Conservation (phyloP, 64 coral and sea anemone genomes). For the Montipora capricornis region DNA sequence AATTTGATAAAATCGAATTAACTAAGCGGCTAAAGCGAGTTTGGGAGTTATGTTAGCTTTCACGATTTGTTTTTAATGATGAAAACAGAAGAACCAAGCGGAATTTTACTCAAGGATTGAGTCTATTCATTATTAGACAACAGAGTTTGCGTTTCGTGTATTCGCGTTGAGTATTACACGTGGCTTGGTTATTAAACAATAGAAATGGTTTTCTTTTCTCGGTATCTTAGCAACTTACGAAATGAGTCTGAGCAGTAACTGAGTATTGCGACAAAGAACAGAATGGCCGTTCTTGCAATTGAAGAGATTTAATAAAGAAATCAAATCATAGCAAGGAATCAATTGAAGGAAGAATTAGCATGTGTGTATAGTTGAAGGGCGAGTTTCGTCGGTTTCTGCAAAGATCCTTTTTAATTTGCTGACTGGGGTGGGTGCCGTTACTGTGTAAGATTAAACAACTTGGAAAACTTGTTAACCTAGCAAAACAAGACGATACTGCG, state of each 20-base stretch:
- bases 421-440: too few relatives aligned
- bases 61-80: not conserved
- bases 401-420: too few relatives aligned
- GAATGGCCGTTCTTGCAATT: not conserved
- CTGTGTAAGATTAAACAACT: too few relatives aligned
- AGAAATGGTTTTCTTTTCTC: not conserved
- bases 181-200: slow-evolving; percentile 36
- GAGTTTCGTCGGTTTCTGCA: too few relatives aligned
- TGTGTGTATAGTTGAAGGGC: too few relatives aligned
- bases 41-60: too few relatives aligned
- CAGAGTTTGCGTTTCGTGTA: slow-evolving; percentile 18
- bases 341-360: too few relatives aligned
- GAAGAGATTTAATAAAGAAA: not conserved
- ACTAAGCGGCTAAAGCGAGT: too few relatives aligned
- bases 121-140: not conserved
- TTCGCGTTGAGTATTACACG: slow-evolving; percentile 2
- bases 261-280: not conserved
- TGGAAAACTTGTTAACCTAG: too few relatives aligned
- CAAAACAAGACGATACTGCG: too few relatives aligned
- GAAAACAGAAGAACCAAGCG: not conserved
- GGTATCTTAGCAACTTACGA: slow-evolving; percentile 17
- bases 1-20: too few relatives aligned
- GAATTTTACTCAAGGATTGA: not conserved
- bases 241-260: not conserved
- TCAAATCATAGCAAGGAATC: too few relatives aligned